These are phyloP conservation scores for Nycticebus coucang DNA, from an alignment of 2,113 vertebrate genomes.

Conservation along the genomic window DNA sequence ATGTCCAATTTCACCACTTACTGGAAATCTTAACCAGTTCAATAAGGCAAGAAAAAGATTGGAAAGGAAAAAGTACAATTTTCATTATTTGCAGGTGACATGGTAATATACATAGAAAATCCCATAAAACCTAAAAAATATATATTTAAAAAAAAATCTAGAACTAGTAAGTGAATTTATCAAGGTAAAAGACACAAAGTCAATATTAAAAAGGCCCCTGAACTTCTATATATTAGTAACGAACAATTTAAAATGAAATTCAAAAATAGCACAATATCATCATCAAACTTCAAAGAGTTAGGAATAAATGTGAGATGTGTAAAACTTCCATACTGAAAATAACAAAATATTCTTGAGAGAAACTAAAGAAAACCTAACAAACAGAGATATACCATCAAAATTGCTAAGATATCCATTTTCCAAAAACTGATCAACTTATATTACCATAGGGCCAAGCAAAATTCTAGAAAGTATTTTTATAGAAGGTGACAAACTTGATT, in stretches of 20 bases:
- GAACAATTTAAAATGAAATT: background rate
- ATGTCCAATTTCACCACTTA: background rate
- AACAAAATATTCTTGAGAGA: background rate
- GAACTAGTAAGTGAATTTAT: background rate
- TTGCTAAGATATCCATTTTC: background rate
- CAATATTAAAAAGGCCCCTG: background rate
- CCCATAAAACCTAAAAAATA: background rate
- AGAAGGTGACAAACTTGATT: background rate
- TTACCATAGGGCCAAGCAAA: background rate
- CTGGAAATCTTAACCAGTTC: background rate
- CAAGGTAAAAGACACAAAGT: background rate
- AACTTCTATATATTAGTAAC: background rate
- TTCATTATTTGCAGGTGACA: background rate
- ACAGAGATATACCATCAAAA: background rate
- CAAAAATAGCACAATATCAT: background rate
- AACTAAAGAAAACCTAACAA: background rate
- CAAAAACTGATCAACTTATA: background rate
- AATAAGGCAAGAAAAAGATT: background rate
- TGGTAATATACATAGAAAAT: background rate
- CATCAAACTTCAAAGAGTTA: background rate
- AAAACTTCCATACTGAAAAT: background rate
- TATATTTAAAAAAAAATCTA: background rate
- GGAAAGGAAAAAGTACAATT: background rate
- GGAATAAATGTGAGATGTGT: background rate
- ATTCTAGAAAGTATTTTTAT: constrained; percentile 12